Conservation (phyloP, 2,113 vertebrate species). For the Caracal caracal region DNA sequence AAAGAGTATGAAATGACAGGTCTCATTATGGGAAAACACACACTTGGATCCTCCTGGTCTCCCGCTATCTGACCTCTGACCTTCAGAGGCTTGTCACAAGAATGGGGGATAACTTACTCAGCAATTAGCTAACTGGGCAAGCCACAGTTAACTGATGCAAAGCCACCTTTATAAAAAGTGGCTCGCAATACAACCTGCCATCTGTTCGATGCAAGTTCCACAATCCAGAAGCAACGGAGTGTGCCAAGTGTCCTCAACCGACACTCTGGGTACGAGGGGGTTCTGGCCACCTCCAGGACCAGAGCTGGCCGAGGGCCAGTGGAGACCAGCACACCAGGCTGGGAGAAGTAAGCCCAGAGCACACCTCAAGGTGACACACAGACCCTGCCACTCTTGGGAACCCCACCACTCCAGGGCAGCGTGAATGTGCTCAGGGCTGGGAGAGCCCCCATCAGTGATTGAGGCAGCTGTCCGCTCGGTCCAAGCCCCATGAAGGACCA, state of each 20-base stretch:
- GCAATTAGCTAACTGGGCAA: background rate
- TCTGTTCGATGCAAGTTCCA: accelerated
- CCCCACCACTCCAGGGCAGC: accelerated
- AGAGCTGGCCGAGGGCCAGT: background rate
- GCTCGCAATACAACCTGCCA: background rate
- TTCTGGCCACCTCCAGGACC: too few species aligned
- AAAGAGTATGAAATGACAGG: accelerated
- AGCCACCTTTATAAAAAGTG: background rate
- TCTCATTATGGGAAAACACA: accelerated
- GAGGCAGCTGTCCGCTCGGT: background rate
- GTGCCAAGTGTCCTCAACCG: background rate
- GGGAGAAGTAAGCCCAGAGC: background rate
- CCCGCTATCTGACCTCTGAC: background rate
- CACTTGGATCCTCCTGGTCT: too few species aligned
- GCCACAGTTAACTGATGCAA: accelerated
- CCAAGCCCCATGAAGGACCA: accelerated
- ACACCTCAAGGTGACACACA: background rate
- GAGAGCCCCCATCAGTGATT: background rate
- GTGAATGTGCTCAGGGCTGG: accelerated
- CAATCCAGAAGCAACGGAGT: background rate
- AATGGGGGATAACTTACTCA: background rate
- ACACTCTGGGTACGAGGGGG: background rate
- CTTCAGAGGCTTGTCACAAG: background rate
- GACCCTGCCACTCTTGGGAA: accelerated
- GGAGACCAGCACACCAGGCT: background rate